Evolutionary conservation across 2,888 invertebrate genomes (phyloP).

Genomic region (Parochlus steinenii): DNA sequence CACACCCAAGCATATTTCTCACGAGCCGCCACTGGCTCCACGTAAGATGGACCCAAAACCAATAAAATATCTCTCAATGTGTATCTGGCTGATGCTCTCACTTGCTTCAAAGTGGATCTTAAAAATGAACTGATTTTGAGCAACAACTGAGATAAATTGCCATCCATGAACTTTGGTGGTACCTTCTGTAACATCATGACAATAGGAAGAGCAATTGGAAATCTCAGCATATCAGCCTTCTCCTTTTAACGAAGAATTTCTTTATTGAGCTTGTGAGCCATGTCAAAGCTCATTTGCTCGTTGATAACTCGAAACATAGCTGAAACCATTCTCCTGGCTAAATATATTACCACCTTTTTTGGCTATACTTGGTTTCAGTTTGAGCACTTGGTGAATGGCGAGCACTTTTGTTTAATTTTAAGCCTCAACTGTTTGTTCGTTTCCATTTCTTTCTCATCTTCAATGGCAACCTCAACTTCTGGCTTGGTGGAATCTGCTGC

Average conservation of each 20-base stretch:
- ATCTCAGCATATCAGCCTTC: conserved; percentile 73
- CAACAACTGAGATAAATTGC: conserved; percentile 67
- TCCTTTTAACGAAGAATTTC: conserved; percentile 53
- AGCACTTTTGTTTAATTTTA: conserved; percentile 21
- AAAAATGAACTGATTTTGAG: conserved; percentile 82
- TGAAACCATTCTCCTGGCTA: conserved; percentile 58
- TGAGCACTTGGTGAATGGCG: conserved; percentile 30
- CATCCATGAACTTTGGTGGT: conserved; percentile 55
- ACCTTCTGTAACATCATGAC: conserved; percentile 81
- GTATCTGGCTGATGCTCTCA: conserved; percentile 69
- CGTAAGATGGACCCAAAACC: conserved; percentile 65
- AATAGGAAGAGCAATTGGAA: conserved; percentile 84
- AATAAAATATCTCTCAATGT: conserved; percentile 85
- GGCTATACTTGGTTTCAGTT: conserved; percentile 53
- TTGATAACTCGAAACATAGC: conserved; percentile 58
- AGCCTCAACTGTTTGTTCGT: conserved; percentile 24
- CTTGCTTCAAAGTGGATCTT: conserved; percentile 74
- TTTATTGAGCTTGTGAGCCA: conserved; percentile 61
- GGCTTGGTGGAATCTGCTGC: conserved; percentile 16
- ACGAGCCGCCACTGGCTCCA: conserved; percentile 58
- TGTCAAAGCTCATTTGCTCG: conserved; percentile 52
- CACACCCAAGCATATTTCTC: too few species aligned
- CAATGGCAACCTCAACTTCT: conserved; percentile 25
- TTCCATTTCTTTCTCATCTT: conserved; percentile 30
- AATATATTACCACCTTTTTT: conserved; percentile 54